Evolutionary conservation across 37 sponge, comb jelly and placozoan genomes (phyloP).

Genomic region (Corticium candelabrum): DNA sequence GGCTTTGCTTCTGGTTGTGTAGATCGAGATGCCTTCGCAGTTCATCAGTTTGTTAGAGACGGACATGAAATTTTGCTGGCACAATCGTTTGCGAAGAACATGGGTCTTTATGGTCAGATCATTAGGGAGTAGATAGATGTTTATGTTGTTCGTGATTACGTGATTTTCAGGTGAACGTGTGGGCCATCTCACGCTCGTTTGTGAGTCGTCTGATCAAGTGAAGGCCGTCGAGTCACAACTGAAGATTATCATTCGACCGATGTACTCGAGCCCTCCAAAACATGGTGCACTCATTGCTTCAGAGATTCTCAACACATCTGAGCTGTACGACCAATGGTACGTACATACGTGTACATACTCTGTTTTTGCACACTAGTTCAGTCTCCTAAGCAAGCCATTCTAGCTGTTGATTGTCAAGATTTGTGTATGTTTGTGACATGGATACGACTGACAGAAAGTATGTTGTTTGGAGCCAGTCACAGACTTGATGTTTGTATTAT

Average conservation of each 20-base stretch:
- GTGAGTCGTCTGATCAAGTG: conserved; percentile 37
- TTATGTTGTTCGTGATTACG: background rate
- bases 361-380: too few relatives aligned
- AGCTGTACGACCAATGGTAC: conserved; percentile 71
- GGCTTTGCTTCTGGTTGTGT: conserved; percentile 90
- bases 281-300: conserved; percentile 78
- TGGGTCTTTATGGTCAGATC: conserved; percentile 87
- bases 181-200: conserved; percentile 60
- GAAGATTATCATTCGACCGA: conserved; percentile 80
- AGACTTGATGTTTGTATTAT: too few relatives aligned
- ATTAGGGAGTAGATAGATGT: background rate
- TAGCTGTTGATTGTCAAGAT: too few relatives aligned
- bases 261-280: conserved; percentile 94
- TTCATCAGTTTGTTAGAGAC: conserved; percentile 62
- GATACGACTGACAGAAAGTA: too few relatives aligned
- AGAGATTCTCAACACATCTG: conserved; percentile 59
- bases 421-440: too few relatives aligned
- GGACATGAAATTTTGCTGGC: conserved; percentile 70
- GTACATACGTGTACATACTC: too few relatives aligned
- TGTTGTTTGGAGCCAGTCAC: too few relatives aligned
- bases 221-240: conserved; percentile 85
- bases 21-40: conserved; percentile 78
- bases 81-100: conserved; percentile 96
- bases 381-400: too few relatives aligned
- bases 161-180: conserved; percentile 74